Evolutionary conservation across 2,113 vertebrate species (phyloP).

Genomic region (Pantherophis guttatus): DNA sequence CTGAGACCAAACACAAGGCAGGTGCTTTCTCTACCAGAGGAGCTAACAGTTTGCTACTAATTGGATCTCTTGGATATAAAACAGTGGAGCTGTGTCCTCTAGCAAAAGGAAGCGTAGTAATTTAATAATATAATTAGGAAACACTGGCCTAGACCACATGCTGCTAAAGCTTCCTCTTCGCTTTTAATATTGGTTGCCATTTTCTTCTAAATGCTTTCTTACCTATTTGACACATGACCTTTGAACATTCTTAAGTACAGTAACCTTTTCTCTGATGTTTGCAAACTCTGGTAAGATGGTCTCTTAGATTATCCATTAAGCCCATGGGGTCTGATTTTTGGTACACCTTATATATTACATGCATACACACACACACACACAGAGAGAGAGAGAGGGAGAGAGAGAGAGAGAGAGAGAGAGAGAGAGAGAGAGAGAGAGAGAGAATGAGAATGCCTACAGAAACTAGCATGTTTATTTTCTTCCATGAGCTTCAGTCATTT

Average conservation of each 20-base stretch:
- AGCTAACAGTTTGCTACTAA: not conserved
- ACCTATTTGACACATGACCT: not conserved
- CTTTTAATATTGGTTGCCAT: not conserved
- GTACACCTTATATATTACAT: not conserved
- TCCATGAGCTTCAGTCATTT: slow-evolving; percentile 37
- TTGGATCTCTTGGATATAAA: not conserved
- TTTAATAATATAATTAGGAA: not conserved
- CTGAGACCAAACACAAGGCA: not conserved
- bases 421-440: no score
- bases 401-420: not conserved
- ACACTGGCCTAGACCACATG: not conserved
- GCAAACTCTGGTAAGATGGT: not conserved
- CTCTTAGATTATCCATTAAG: not conserved
- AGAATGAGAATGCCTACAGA: not conserved
- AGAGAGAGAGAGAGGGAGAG: no score
- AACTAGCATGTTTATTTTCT: slow-evolving; percentile 3
- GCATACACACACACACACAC: not conserved
- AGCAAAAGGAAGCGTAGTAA: not conserved
- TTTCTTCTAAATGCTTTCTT: not conserved
- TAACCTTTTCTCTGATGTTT: not conserved
- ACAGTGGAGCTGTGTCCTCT: not conserved
- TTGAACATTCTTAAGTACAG: not conserved
- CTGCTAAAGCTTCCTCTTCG: not conserved
- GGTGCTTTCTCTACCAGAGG: not conserved
- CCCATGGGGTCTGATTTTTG: not conserved